phyloP scores from a whole-genome alignment of 2,113 vertebrate species.

The Atractosteus spatula region DNA sequence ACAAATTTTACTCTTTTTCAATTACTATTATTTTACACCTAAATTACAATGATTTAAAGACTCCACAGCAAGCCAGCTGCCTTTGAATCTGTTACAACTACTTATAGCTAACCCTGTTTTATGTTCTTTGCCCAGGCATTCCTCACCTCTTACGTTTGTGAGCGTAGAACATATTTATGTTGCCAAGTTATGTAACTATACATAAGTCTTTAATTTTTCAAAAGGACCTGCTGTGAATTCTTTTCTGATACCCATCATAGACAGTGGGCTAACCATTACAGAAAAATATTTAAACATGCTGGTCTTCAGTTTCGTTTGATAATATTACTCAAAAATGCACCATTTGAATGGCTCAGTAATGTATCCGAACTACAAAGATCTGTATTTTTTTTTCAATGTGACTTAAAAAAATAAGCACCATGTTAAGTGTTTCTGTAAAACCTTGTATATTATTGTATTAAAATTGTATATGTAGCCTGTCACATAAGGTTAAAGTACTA shows the following conservation, averaged over 20 bases:
- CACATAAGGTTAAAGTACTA: conserved; percentile 51
- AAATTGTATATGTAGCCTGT: conserved; percentile 59
- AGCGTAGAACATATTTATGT: conserved; percentile 47
- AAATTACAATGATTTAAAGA: conserved; percentile 77
- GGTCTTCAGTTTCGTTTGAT: conserved; percentile 37
- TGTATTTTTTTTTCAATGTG: conserved; percentile 55
- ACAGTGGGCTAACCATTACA: conserved; percentile 41
- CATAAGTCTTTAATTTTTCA: conserved; percentile 48
- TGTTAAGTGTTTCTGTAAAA: conserved; percentile 58
- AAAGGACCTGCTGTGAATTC: conserved; percentile 47
- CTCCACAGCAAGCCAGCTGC: conserved; percentile 95
- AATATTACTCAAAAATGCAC: conserved; percentile 57
- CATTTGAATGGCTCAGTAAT: conserved; percentile 58
- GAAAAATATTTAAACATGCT: conserved; percentile 30
- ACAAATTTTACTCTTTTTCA: conserved; percentile 80
- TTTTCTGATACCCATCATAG: conserved; percentile 38
- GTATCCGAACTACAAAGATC: conserved; percentile 43
- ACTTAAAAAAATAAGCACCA: conserved; percentile 80
- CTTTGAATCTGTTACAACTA: conserved; percentile 58
- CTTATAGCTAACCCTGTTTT: conserved; percentile 82
- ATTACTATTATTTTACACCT: conserved; percentile 78
- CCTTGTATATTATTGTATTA: conserved; percentile 41
- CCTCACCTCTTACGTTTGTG: conserved; percentile 53
- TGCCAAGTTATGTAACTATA: conserved; percentile 58
- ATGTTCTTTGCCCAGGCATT: conserved; percentile 54